phyloP scores from a whole-genome alignment of 1,140 invertebrate genomes.

The Drosophila lini region DNA sequence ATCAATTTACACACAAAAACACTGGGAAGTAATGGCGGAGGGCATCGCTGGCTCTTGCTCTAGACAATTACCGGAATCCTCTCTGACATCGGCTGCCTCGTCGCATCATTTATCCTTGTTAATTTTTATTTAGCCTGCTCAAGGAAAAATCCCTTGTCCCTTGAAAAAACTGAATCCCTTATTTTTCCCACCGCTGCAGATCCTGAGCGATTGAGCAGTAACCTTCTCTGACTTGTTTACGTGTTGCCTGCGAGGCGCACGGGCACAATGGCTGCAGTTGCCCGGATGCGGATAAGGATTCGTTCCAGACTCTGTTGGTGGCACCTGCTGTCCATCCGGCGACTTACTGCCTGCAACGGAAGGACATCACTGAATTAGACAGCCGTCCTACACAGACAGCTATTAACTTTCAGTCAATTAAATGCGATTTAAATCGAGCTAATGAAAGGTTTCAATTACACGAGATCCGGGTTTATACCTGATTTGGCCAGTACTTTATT shows the following conservation, averaged over 20 bases:
- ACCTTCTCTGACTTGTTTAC: slow-evolving; percentile 75
- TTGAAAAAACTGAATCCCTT: background rate
- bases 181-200: slow-evolving; percentile 3
- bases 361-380: slow-evolving; percentile 14
- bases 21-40: slow-evolving; percentile 21
- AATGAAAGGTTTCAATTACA: slow-evolving; percentile 6
- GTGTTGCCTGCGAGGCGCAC: slow-evolving; percentile 41
- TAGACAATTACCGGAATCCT: slow-evolving; percentile 56
- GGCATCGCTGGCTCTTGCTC: slow-evolving; percentile 9
- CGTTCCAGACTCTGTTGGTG: slow-evolving; percentile 17
- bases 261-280: slow-evolving; percentile 26
- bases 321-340: slow-evolving; percentile 30
- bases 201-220: slow-evolving; percentile 72
- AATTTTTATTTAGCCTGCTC: slow-evolving; percentile 72
- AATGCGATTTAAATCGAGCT: slow-evolving; percentile 18
- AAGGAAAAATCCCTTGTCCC: slow-evolving; percentile 35
- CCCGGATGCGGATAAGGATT: slow-evolving; percentile 11
- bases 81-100: slow-evolving; percentile 44
- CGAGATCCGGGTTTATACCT: too few relatives aligned
- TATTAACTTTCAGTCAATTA: slow-evolving; percentile 27
- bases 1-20: slow-evolving; percentile 65
- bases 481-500: background rate
- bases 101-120: slow-evolving; percentile 78
- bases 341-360: slow-evolving; percentile 29
- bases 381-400: slow-evolving; percentile 18